Percentiles rank a stretch among this genome's conserved stretches.
These are phyloP conservation scores for Lanistes nyassanus DNA, from an alignment of 1,140 invertebrate genomes.

Conservation along the genomic window DNA sequence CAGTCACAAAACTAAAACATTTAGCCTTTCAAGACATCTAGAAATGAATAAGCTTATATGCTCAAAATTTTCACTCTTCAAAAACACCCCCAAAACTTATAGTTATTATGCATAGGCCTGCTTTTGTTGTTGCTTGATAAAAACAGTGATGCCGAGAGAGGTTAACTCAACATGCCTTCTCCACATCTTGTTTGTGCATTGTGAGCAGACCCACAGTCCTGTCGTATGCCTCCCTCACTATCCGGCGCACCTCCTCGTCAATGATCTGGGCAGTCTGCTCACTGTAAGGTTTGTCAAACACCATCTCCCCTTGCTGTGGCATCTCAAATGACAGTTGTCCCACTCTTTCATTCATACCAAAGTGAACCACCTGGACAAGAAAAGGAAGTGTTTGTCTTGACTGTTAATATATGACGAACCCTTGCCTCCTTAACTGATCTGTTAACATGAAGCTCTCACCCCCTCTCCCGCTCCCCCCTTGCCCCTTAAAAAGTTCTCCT, in stretches of 20 bases:
- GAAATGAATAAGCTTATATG: too few species aligned
- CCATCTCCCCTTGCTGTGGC: constrained; percentile 91
- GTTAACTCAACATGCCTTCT: constrained; percentile 73
- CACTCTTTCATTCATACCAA: constrained; percentile 98
- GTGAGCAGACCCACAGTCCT: constrained; percentile 84
- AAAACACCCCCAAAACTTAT: too few species aligned
- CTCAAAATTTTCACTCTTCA: too few species aligned
- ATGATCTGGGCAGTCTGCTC: constrained; percentile 97
- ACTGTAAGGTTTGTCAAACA: constrained; percentile 97
- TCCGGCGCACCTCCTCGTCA: constrained; percentile 88
- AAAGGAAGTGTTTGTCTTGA: background rate
- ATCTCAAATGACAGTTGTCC: constrained; percentile 97
- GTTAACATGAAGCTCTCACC: too few species aligned
- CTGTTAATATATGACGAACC: too few species aligned
- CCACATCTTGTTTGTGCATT: constrained; percentile 87
- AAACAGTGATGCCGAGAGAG: background rate
- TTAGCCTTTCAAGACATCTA: too few species aligned
- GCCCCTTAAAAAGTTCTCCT: too few species aligned
- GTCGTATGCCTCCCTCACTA: constrained; percentile 86
- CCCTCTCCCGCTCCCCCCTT: too few species aligned
- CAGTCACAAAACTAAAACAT: too few species aligned
- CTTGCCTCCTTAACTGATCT: too few species aligned
- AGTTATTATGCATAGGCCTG: too few species aligned
- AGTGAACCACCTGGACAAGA: constrained; percentile 79
- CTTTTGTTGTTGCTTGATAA: too few species aligned